Evolutionary conservation across 2,888 invertebrate species (phyloP).

Genomic region (Neocrepidodera transversa): DNA sequence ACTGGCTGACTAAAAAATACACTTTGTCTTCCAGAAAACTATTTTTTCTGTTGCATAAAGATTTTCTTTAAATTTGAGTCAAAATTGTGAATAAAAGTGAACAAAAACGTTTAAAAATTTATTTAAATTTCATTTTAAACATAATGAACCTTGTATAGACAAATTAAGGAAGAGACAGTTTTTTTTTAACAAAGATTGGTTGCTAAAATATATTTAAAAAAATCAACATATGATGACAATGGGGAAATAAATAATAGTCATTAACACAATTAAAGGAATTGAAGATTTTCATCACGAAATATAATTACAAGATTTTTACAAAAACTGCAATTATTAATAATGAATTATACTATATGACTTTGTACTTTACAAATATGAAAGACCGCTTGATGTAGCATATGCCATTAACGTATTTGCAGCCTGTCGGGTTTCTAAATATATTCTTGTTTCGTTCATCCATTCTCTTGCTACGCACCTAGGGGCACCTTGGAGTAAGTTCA

Average conservation of each 20-base stretch:
- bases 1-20: too few relatives aligned
- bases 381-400: constrained; percentile 81
- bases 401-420: constrained; percentile 89
- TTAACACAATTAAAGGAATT: background rate
- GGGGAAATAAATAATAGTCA: background rate
- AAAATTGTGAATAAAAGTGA: too few relatives aligned
- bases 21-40: too few relatives aligned
- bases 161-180: too few relatives aligned
- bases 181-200: background rate
- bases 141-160: background rate
- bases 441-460: constrained; percentile 86
- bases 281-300: background rate
- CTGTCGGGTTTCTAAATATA: constrained; percentile 87
- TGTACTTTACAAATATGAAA: constrained; percentile 59
- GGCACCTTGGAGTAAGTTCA: constrained; percentile 88
- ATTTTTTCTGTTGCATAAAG: too few relatives aligned
- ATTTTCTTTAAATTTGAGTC: too few relatives aligned
- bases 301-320: background rate
- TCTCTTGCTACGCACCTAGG: constrained; percentile 81
- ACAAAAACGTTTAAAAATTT: too few relatives aligned
- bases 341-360: constrained; percentile 6
- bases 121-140: background rate
- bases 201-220: background rate
- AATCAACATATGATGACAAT: background rate
- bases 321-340: background rate